Percentiles rank a stretch among this genome's conserved stretches.
These are phyloP conservation scores for Episyrphus balteatus DNA, from an alignment of 1,140 invertebrate species.

Conservation along the genomic window DNA sequence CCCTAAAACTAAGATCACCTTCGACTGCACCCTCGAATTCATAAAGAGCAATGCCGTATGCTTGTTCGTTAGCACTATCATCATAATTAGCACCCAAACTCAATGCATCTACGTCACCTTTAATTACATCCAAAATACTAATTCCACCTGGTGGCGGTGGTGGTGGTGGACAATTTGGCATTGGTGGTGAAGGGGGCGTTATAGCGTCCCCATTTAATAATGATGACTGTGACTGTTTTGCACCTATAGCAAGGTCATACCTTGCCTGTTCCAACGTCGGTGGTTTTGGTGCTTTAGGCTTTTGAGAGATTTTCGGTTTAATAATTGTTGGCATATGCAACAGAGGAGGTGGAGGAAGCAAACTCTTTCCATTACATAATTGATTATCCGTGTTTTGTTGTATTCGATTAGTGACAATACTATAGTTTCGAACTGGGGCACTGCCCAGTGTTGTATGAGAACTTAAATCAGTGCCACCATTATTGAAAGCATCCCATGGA, in stretches of 20 bases:
- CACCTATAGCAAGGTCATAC: neutral
- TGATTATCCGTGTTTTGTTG: conserved; percentile 30
- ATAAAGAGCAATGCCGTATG: conserved; percentile 62
- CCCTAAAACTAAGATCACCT: conserved; percentile 61
- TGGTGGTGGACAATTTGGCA: conserved; percentile 63
- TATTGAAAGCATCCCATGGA: conserved; percentile 38
- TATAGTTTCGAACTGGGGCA: conserved; percentile 27
- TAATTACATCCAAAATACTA: conserved; percentile 33
- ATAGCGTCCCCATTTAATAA: neutral
- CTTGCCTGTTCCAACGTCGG: conserved; percentile 20
- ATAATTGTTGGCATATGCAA: conserved; percentile 56
- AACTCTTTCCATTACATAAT: conserved; percentile 36
- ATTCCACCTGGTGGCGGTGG: conserved; percentile 46
- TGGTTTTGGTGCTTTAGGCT: conserved; percentile 30
- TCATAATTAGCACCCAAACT: conserved; percentile 12
- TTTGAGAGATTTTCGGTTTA: conserved; percentile 36
- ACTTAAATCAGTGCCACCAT: neutral
- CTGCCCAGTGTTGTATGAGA: conserved; percentile 13
- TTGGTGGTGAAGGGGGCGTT: conserved; percentile 52
- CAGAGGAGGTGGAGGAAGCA: conserved; percentile 27
- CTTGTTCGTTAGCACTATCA: conserved; percentile 29
- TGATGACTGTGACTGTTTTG: neutral
- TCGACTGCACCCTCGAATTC: conserved; percentile 57
- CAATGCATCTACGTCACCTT: conserved; percentile 27
- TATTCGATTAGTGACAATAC: conserved; percentile 23